phyloP scores from a whole-genome alignment of 2,888 invertebrate species.

The Dolichomitus sp. region DNA sequence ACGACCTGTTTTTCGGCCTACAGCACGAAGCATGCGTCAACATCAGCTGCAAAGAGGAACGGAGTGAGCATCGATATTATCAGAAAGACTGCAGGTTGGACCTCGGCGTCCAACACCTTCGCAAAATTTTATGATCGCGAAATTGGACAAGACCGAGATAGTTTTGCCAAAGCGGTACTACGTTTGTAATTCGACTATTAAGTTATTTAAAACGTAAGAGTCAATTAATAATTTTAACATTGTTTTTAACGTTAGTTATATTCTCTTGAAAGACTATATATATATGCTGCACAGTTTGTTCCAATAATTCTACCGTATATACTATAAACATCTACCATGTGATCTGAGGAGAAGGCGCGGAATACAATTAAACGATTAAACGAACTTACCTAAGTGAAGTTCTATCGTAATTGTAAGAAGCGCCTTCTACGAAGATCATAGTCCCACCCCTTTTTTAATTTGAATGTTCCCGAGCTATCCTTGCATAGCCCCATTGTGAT shows the following conservation, averaged over 20 bases:
- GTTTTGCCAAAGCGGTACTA: slow-evolving; percentile 46
- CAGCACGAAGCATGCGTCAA: slow-evolving; percentile 70
- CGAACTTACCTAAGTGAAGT: no score
- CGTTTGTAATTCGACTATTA: slow-evolving; percentile 19
- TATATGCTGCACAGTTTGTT: slow-evolving; percentile 41
- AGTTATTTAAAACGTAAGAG: slow-evolving; percentile 12
- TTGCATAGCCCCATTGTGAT: slow-evolving; percentile 29
- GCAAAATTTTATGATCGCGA: slow-evolving; percentile 60
- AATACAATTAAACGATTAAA: no score
- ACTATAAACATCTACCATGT: slow-evolving; percentile 55
- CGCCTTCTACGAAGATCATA: slow-evolving; percentile 53
- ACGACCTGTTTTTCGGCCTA: slow-evolving; percentile 65
- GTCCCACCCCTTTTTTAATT: slow-evolving; percentile 38
- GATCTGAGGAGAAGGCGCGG: slow-evolving; percentile 59
- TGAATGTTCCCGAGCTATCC: slow-evolving; percentile 27
- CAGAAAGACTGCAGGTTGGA: slow-evolving; percentile 70
- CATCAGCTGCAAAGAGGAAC: slow-evolving; percentile 69
- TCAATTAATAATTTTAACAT: background rate
- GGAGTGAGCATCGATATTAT: slow-evolving; percentile 68
- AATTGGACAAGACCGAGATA: slow-evolving; percentile 26
- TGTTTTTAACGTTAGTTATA: no score
- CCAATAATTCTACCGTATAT: slow-evolving; percentile 44
- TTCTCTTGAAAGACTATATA: background rate
- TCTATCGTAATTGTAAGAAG: no score
- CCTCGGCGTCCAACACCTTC: slow-evolving; percentile 67